phyloP scores from a whole-genome alignment of 2,888 invertebrate genomes.

The Theodoxus fluviatilis region DNA sequence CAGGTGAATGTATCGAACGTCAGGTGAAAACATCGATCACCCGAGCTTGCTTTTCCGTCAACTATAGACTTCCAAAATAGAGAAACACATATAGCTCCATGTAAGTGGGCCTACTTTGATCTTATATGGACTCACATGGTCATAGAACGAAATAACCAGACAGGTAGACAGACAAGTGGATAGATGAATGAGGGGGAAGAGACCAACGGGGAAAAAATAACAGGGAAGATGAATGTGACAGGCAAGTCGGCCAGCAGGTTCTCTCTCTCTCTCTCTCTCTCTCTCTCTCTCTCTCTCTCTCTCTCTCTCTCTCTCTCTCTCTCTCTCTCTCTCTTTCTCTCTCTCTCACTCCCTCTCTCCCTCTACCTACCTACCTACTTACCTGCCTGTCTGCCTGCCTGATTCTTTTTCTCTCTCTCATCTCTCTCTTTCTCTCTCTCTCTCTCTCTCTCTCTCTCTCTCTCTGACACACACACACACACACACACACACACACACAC shows the following conservation, averaged over 20 bases:
- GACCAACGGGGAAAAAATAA: too few species aligned
- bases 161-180: too few species aligned
- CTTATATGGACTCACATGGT: too few species aligned
- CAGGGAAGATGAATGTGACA: not conserved
- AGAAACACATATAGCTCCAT: too few species aligned
- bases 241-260: not conserved
- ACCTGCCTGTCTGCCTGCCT: not conserved
- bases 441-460: not conserved
- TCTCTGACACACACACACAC: slow-evolving; percentile 13
- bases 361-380: not conserved
- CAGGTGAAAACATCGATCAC: too few species aligned
- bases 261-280: slow-evolving; percentile 5
- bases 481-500: slow-evolving; percentile 10
- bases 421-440: not conserved
- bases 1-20: too few species aligned
- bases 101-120: too few species aligned
- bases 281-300: slow-evolving; percentile 5
- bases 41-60: too few species aligned
- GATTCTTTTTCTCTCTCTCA: not conserved
- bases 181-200: too few species aligned
- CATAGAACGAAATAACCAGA: too few species aligned
- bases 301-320: not conserved
- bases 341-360: not conserved
- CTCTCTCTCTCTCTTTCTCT: slow-evolving; percentile 13
- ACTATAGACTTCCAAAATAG: too few species aligned